phyloP scores from a whole-genome alignment of 2,113 vertebrate species.

The Epinephelus lanceolatus region DNA sequence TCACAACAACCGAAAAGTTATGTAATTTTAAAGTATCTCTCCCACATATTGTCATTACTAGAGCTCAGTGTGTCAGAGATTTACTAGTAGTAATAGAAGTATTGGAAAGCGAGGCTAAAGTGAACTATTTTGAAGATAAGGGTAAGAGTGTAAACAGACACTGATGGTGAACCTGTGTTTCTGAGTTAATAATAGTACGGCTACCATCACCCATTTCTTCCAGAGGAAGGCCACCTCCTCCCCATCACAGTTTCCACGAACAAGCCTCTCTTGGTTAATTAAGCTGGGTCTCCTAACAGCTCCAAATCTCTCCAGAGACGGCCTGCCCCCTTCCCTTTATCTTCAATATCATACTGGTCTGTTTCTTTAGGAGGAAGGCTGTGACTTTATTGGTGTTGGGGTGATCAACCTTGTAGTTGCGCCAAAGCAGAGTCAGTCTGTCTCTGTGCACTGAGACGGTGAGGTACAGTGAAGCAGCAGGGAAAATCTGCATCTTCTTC shows the following conservation, averaged over 20 bases:
- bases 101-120: not conserved
- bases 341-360: constrained; percentile 57
- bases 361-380: constrained; percentile 53
- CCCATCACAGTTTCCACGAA: constrained; percentile 80
- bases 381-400: constrained; percentile 37
- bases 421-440: constrained; percentile 38
- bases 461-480: not conserved
- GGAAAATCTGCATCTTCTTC: constrained; percentile 5
- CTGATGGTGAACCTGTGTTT: constrained; percentile 57
- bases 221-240: constrained; percentile 64
- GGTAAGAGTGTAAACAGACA: constrained; percentile 24
- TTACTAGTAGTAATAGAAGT: not conserved
- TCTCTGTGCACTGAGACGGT: not conserved
- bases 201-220: constrained; percentile 52
- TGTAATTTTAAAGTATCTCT: not conserved
- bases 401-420: constrained; percentile 42
- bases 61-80: not conserved
- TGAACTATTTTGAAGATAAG: constrained; percentile 20
- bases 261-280: constrained; percentile 87
- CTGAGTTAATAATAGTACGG: constrained; percentile 70
- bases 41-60: not conserved
- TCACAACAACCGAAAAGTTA: not conserved
- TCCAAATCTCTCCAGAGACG: constrained; percentile 73
- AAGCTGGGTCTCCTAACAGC: constrained; percentile 79
- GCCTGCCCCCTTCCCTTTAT: constrained; percentile 59